Conservation (phyloP, 2,888 invertebrate genomes). For the Auanema sp. region DNA sequence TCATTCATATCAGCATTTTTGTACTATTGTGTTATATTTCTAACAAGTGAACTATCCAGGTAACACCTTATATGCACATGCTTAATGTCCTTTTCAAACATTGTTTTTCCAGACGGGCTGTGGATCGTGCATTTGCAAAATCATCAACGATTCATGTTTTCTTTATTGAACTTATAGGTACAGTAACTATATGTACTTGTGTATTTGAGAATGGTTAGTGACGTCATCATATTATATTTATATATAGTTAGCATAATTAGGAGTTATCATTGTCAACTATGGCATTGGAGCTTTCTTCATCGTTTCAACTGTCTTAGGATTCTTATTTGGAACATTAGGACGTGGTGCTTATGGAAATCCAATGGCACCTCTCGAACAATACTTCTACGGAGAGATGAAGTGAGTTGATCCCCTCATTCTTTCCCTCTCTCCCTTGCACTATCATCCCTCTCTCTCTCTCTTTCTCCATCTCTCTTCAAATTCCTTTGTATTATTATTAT, state of each 20-base stretch:
- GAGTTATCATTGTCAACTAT: constrained; percentile 34
- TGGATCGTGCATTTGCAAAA: constrained; percentile 24
- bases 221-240: neutral
- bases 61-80: too few species aligned
- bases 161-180: constrained; percentile 36
- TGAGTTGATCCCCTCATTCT: constrained; percentile 7
- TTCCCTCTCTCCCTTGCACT: neutral
- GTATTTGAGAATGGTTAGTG: constrained; percentile 38
- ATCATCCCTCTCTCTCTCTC: neutral
- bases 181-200: constrained; percentile 34
- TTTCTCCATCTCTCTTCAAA: neutral
- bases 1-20: too few species aligned
- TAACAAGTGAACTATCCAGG: too few species aligned
- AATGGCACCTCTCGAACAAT: constrained; percentile 31
- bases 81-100: too few species aligned
- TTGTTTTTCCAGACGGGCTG: constrained; percentile 15
- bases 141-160: constrained; percentile 25
- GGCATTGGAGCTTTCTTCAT: constrained; percentile 36
- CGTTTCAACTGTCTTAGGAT: constrained; percentile 29
- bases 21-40: too few species aligned
- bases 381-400: constrained; percentile 23
- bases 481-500: too few species aligned
- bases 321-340: constrained; percentile 29
- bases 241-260: constrained; percentile 14
- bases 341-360: constrained; percentile 33